Evolutionary conservation across 2,113 vertebrate genomes (phyloP), one percentile per base, ranked within the genome.

Genomic region (Tragelaphus buxtoni): DNA sequence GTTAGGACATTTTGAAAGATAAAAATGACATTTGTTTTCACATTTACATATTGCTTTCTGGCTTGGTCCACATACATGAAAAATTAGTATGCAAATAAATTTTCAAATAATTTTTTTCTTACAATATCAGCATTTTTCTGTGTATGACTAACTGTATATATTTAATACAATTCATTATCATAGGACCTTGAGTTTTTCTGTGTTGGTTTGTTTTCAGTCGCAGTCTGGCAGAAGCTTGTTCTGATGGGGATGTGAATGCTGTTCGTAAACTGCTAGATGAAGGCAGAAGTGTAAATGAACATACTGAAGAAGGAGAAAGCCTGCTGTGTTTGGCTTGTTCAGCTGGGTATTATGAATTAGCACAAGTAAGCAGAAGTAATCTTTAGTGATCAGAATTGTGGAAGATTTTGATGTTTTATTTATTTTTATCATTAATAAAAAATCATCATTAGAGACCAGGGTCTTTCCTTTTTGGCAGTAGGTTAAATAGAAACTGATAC

Each of bases 211-310:
- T 99, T 99, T 99, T 97, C 98, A 99, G 99, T 99, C 99, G 99
- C 98, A 99, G 99, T 98, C 99, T 99, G 98, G 99, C 99, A 91
- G 99, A 99, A 98, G 99, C 99, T 61, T 99, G 99, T 98, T 99
- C 99, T 1, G 99, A 99, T 97, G 99, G 99, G 79, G 99, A 99
- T 98, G 99, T 99, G 53, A 99, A 99, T 95, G 99, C 99, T 30
- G 99, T 99, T 83, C 99, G 99, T 97, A 99, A 99, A 98, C 98
- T 99, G 98, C 97, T 99, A 97, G 99, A 99, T 96, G 99, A 99
- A 98, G 99, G 99, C 96, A 99, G 99, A 97, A 99, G 99, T 56
- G 99, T 99, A 95, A 99, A 99, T 96, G 99, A 99, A 98, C 99
- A 99, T 94, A 99, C 99, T 20, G 99, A 99, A 85, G 99, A 99